phyloP scores from a whole-genome alignment of 2,113 vertebrate genomes.

The Proterorhinus semilunaris region DNA sequence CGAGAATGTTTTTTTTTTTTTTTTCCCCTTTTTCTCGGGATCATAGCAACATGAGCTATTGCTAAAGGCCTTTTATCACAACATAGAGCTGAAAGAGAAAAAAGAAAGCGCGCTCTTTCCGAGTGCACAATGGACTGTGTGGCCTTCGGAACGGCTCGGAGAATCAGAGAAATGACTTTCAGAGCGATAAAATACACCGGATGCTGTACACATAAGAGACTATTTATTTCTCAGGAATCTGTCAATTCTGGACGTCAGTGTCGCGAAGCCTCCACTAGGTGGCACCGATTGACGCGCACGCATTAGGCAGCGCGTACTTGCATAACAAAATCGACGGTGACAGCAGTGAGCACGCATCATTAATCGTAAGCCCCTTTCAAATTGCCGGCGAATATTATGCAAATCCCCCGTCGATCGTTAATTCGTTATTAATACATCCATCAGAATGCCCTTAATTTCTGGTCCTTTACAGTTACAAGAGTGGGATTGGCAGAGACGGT shows the following conservation, averaged over 20 bases:
- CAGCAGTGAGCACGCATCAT: neutral
- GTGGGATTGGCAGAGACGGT: neutral
- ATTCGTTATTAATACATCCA: slow-evolving; percentile 5
- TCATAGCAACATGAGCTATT: neutral
- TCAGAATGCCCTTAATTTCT: slow-evolving; percentile 1
- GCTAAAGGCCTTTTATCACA: slow-evolving; percentile 18
- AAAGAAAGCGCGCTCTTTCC: too few relatives aligned
- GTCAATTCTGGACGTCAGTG: too few relatives aligned
- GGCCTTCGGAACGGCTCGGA: neutral
- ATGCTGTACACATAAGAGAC: too few relatives aligned
- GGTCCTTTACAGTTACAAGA: neutral
- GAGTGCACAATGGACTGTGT: neutral
- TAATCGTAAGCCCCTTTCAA: slow-evolving; percentile 3
- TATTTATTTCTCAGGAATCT: neutral
- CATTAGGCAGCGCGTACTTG: neutral
- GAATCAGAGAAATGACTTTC: neutral
- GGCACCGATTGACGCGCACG: neutral
- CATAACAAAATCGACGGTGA: slow-evolving; percentile 3
- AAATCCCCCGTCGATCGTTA: neutral
- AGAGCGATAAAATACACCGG: neutral
- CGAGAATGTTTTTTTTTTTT: slow-evolving; percentile 12
- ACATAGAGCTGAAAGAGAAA: neutral
- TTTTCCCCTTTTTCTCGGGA: slow-evolving; percentile 4
- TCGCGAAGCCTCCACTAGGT: neutral
- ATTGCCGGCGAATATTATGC: neutral